Evolutionary conservation across 2,113 vertebrate species (phyloP), one percentile per base, ranked within the genome.

Genomic region (Panurus biarmicus): DNA sequence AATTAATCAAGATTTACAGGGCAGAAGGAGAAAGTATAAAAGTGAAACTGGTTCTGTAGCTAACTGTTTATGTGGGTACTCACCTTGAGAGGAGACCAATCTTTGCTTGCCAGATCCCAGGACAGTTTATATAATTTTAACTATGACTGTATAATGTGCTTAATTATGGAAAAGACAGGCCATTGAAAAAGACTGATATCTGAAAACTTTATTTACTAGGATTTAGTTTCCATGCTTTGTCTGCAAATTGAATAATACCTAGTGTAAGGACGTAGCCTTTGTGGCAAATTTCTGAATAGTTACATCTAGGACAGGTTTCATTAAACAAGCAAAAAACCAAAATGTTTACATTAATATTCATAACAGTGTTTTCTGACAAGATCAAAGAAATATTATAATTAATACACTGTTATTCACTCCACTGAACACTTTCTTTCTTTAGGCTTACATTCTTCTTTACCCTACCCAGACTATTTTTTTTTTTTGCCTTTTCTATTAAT

Each of bases 1-100:
- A 85, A 90, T 93, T 91, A 91, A 87, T 95, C 92, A 96, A 90
- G 58, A 89, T 64, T 93, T 90, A 76, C 71, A 66, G 78, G 54
- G 54, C 54, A 87, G 74, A 87, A 93, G 62, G 65, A 94, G 90
- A 85, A 96, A 95, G 50, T 79, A 75, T 73, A 69, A 82, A 89
- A 91, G 65, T 72, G 45, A 94, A 91, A 85, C 45, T 45, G 40
- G 61, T 73, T 82, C 40, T 44, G 14, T 61, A 62, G 56, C 38
- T 70, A 92, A 79, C 25, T 87, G 31, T 89, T 96, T 90, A 90
- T 82, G 53, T 61, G 62, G 45, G 45, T 42, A 79, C 12, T 96
- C 78, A 94, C 95, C 93, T 94, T 93, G 92, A 96, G 62, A 96
- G 53, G 62, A 85, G 42, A 89, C 62, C 25, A 70, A 3, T 85